Percentiles rank a stretch among this genome's conserved stretches.
These are phyloP conservation scores for Carettochelys insculpta DNA, from an alignment of 2,113 vertebrate species.

Conservation along the genomic window DNA sequence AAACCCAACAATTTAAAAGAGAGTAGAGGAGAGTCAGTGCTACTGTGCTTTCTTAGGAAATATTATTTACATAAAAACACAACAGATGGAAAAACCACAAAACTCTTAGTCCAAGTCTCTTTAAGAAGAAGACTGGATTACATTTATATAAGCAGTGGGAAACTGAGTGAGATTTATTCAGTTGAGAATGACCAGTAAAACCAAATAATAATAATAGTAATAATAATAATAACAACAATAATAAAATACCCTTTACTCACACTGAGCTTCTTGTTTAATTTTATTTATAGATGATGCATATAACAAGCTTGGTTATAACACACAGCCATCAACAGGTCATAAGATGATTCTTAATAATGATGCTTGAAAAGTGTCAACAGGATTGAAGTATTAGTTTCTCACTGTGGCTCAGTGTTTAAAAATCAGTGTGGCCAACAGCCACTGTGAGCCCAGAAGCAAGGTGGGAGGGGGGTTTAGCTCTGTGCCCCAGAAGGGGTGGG, in stretches of 20 bases:
- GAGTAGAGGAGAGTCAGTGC: conserved; percentile 12
- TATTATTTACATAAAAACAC: not conserved
- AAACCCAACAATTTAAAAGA: no score
- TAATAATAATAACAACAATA: no score
- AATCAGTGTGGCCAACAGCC: no score
- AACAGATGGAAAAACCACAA: not conserved
- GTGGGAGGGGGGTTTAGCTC: no score
- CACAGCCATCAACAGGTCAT: accelerated
- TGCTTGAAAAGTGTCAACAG: not conserved
- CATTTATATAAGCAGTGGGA: not conserved
- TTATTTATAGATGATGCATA: not conserved
- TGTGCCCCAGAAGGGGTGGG: no score
- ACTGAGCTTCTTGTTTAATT: not conserved
- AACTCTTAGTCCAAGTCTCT: not conserved
- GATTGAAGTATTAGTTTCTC: not conserved
- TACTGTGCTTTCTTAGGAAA: not conserved
- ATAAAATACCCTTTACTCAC: not conserved
- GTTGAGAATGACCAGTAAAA: not conserved
- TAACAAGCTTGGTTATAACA: not conserved
- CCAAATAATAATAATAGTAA: conserved; percentile 33
- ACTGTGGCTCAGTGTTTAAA: not conserved
- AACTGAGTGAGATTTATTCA: conserved; percentile 10
- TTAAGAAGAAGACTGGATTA: conserved; percentile 30
- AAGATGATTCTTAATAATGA: accelerated
- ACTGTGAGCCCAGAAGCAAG: no score